These are phyloP conservation scores for Papilio gigon DNA, from an alignment of 2,888 invertebrate species.

Conservation along the genomic window DNA sequence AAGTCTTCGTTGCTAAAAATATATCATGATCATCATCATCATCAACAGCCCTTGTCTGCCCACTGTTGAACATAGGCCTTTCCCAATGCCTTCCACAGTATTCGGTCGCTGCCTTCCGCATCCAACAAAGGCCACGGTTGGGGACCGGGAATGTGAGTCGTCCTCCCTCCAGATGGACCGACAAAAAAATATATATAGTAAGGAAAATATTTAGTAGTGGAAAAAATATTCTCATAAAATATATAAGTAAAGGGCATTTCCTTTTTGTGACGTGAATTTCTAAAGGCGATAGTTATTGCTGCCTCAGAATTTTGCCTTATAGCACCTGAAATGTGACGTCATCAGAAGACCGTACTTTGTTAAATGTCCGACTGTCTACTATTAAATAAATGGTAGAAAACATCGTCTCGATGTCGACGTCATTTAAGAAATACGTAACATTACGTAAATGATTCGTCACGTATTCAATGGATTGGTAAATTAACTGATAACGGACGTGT, in stretches of 20 bases:
- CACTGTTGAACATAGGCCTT: too few species aligned
- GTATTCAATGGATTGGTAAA: neutral
- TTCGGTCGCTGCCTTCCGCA: too few species aligned
- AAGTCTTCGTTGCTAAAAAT: too few species aligned
- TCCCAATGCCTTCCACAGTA: too few species aligned
- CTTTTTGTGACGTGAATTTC: slow-evolving; percentile 5
- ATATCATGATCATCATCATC: too few species aligned
- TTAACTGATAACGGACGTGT: neutral
- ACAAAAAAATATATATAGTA: too few species aligned
- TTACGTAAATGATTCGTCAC: neutral
- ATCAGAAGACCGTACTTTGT: slow-evolving; percentile 15
- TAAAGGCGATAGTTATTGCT: neutral
- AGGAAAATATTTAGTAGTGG: neutral
- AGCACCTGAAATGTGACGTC: slow-evolving; percentile 8
- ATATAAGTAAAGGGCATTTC: slow-evolving; percentile 8
- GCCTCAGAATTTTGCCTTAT: slow-evolving; percentile 13
- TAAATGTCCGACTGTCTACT: neutral
- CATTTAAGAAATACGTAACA: neutral
- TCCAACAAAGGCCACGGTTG: too few species aligned
- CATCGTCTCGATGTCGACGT: neutral
- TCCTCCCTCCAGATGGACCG: too few species aligned
- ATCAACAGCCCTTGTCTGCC: too few species aligned
- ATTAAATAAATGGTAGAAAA: slow-evolving; percentile 2
- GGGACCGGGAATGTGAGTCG: too few species aligned
- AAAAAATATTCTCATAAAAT: neutral